Base-by-base conservation (phyloP, 1,140 invertebrate genomes). In the Stratiolaelaps scimitus region DNA sequence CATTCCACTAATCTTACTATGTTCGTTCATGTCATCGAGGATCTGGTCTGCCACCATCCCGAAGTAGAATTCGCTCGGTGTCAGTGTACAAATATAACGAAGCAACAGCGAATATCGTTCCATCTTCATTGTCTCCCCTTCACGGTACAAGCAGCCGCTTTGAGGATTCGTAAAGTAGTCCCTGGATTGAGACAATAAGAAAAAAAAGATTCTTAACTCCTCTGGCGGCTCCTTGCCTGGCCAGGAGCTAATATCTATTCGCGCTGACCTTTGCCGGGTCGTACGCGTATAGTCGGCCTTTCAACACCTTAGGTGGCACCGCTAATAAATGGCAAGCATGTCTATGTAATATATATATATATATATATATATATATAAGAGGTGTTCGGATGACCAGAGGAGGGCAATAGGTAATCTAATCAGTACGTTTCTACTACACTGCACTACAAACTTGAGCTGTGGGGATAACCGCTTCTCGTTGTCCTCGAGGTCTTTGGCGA, bases 381-480 rank as follows among this genome's bases (percentile, higher is more conserved):
- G n/a, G n/a, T n/a, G n/a, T n/a, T n/a, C n/a, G n/a, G n/a, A n/a
- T n/a, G n/a, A n/a, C n/a, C n/a, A n/a, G n/a, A n/a, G n/a, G n/a
- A n/a, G n/a, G n/a, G n/a, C n/a, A n/a, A n/a, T n/a, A n/a, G n/a
- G n/a, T n/a, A n/a, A n/a, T n/a, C n/a, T n/a, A n/a, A n/a, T n/a
- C n/a, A n/a, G n/a, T n/a, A n/a, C n/a, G n/a, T n/a, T n/a, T n/a
- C n/a, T n/a, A n/a, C n/a, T n/a, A n/a, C n/a, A n/a, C n/a, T n/a
- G n/a, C n/a, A n/a, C n/a, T n/a, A 48, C 47, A 23, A 23, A 60
- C 53, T 60, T 60, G 13, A 60, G 20, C 20, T 60, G 26, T 60
- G 53, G 53, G 17, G 53, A 60, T 4, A 60, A 23, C 20, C 53
- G 1, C 26, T n/a, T 34, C 2, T 60, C 53, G 20, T 60, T n/a